phyloP scores from a whole-genome alignment of 2,113 vertebrate species.

The Oncorhynchus keta region DNA sequence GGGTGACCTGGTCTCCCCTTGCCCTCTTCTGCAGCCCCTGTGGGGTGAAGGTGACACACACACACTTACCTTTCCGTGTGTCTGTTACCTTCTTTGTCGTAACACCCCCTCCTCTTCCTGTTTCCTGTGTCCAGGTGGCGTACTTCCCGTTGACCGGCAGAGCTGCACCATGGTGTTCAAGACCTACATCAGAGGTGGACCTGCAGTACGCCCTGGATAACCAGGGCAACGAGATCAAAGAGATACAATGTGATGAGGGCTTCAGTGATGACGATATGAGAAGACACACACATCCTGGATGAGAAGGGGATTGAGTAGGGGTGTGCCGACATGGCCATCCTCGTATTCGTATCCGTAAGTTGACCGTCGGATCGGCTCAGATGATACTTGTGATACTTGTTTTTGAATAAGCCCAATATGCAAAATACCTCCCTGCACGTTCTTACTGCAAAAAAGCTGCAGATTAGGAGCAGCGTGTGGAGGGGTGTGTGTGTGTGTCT shows the following conservation, averaged over 20 bases:
- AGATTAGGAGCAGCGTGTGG: conserved; percentile 72
- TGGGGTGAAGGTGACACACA: conserved; percentile 78
- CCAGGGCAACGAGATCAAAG: conserved; percentile 70
- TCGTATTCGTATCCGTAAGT: too few species aligned
- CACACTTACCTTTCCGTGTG: too few species aligned
- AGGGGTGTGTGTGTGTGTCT: conserved; percentile 40
- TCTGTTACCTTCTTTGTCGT: neutral
- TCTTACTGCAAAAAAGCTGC: conserved; percentile 27
- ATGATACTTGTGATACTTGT: too few species aligned
- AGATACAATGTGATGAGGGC: conserved; percentile 73
- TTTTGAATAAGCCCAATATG: too few species aligned
- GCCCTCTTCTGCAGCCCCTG: conserved; percentile 84
- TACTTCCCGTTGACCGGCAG: conserved; percentile 93
- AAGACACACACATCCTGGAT: too few species aligned
- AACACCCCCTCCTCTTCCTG: neutral
- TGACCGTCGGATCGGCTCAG: too few species aligned
- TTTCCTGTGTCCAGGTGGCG: conserved; percentile 69
- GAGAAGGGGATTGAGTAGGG: too few species aligned
- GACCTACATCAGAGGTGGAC: conserved; percentile 82
- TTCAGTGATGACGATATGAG: conserved; percentile 76
- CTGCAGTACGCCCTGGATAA: conserved; percentile 73
- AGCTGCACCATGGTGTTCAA: conserved; percentile 90
- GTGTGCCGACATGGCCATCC: too few species aligned
- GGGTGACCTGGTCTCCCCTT: conserved; percentile 84
- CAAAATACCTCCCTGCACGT: too few species aligned